Percentiles rank a stretch among this genome's conserved stretches.
phyloP scores from a whole-genome alignment of 2,888 invertebrate genomes.

The Parascotia fuliginaria region DNA sequence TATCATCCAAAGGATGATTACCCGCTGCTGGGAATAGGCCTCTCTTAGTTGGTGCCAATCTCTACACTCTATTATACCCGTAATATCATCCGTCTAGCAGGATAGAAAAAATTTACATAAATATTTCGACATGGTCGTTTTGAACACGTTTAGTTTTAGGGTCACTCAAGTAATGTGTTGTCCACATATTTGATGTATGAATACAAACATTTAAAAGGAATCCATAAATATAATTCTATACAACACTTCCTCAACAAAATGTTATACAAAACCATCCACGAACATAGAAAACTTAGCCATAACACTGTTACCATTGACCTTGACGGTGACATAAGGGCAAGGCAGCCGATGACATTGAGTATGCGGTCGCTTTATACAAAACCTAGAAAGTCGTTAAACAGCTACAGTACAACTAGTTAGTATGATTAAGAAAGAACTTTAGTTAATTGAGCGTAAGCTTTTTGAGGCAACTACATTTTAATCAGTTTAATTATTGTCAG shows the following conservation, averaged over 20 bases:
- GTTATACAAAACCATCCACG: slow-evolving; percentile 6
- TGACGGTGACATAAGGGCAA: slow-evolving; percentile 23
- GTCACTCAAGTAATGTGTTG: too few relatives aligned
- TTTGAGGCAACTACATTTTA: not conserved
- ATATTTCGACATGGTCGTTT: too few relatives aligned
- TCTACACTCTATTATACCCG: too few relatives aligned
- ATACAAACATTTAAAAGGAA: not conserved
- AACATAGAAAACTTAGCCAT: slow-evolving; percentile 10
- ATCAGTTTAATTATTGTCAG: slow-evolving; percentile 3
- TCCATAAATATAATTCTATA: not conserved
- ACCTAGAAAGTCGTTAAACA: slow-evolving; percentile 48
- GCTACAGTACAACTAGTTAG: slow-evolving; percentile 27
- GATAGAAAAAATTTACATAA: too few relatives aligned
- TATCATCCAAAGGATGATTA: too few relatives aligned
- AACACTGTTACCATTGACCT: slow-evolving; percentile 19
- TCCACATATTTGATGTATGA: too few relatives aligned
- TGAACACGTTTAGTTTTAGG: too few relatives aligned
- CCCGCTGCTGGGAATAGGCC: too few relatives aligned
- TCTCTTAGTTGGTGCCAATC: too few relatives aligned
- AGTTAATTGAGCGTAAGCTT: slow-evolving; percentile 25
- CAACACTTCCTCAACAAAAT: not conserved
- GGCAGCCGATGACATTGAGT: slow-evolving; percentile 51
- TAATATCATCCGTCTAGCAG: too few relatives aligned
- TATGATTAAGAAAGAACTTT: slow-evolving; percentile 21
- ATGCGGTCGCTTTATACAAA: slow-evolving; percentile 54